Base-by-base conservation (phyloP, 2,113 vertebrate genomes). In the Ammodytes dubius region DNA sequence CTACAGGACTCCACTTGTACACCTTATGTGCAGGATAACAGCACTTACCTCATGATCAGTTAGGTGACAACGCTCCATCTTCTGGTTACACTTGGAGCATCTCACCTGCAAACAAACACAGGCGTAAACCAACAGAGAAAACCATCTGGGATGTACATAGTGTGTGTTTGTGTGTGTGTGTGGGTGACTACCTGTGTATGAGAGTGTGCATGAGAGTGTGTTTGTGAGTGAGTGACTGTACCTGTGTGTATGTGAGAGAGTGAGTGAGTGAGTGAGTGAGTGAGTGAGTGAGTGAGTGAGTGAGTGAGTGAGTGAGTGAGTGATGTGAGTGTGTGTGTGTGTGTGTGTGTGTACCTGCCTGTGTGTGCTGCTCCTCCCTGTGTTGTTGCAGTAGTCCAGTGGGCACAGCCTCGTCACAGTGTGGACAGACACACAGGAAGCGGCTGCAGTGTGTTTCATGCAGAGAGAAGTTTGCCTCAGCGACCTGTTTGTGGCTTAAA, bases 371-470 rank as follows among this genome's bases (percentile, higher is more conserved):
- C 0, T 91, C 83, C 49, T 75, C 19, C 0, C 40, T 37, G 76
- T 97, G 96, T 7, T 95, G 79, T 3, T 91, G 14, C 80, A 96
- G 86, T 12, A 93, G 85, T 0, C 86, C 87, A 63, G 10, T 72
- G 2, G 83, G 92, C 39, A 97, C 73, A 0, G 87, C 42, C 53
- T 96, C 94, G 5, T 92, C 27, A 61, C 96, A 96, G 77, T 94
- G 87, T 0, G 94, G 92, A 59, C 97, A 97, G 56, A 94, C 0
- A 54, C 83, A 84, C 1, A 96, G 85, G 82, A 96, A 97, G 4
- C 94, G 88, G n/a, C 82, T 49, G 83, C 97, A 97, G 89, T 96
- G 94, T 0, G 64, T 89, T 76, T 96, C 95, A 0, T 97, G 97
- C 65, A 97, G 89, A 35, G 79, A 47, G 40, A 96, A 93, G 77